These are phyloP conservation scores for Ochlodes sylvanus DNA, from an alignment of 2,888 invertebrate genomes.

Conservation along the genomic window DNA sequence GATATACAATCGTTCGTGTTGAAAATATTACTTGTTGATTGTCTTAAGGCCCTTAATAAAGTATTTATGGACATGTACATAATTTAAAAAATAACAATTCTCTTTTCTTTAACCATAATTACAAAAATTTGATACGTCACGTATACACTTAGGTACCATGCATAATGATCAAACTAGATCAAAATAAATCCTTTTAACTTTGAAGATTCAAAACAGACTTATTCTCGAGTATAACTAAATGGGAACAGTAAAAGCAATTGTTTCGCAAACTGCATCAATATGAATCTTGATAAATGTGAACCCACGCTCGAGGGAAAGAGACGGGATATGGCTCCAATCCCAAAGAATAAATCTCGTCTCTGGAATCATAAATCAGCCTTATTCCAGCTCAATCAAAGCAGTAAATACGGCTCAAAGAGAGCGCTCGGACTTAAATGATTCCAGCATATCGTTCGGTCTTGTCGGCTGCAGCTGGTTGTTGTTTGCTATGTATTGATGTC, in stretches of 20 bases:
- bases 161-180: not conserved
- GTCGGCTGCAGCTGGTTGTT: not conserved
- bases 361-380: slow-evolving; percentile 30
- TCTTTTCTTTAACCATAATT: too few relatives aligned
- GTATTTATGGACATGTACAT: too few relatives aligned
- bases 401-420: slow-evolving; percentile 22
- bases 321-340: slow-evolving; percentile 4
- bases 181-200: not conserved
- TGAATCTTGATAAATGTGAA: slow-evolving; percentile 15
- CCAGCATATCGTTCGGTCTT: slow-evolving; percentile 14
- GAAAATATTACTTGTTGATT: too few relatives aligned
- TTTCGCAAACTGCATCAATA: slow-evolving; percentile 15
- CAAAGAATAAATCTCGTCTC: slow-evolving; percentile 24
- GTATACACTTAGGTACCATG: too few relatives aligned
- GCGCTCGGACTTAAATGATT: slow-evolving; percentile 22
- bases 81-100: too few relatives aligned
- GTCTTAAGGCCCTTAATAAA: too few relatives aligned
- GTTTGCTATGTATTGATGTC: not conserved
- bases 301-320: slow-evolving; percentile 9
- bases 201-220: not conserved
- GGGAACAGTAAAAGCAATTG: slow-evolving; percentile 9
- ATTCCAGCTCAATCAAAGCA: slow-evolving; percentile 28
- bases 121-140: too few relatives aligned
- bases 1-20: too few relatives aligned
- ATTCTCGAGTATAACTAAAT: not conserved